Conservation (phyloP, 2,113 vertebrate species). For the Callithrix jacchus region DNA sequence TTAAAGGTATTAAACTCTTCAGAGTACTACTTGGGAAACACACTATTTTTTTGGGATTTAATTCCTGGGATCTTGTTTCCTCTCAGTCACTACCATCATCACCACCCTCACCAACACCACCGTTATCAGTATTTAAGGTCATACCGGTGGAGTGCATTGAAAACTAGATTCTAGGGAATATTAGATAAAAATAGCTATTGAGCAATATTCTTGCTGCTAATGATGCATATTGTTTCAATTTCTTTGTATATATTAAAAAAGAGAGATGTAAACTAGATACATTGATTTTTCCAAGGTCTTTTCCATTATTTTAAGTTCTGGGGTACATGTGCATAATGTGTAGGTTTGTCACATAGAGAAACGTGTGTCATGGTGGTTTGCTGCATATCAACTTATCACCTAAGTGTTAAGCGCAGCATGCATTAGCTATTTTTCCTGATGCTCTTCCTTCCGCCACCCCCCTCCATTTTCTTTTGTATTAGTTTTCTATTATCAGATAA, state of each 20-base stretch:
- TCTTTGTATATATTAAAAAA: neutral
- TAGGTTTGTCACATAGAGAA: too few relatives aligned
- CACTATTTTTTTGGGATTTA: neutral
- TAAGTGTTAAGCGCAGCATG: too few relatives aligned
- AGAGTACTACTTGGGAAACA: neutral
- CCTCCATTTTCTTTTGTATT: neutral
- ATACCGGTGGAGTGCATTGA: neutral
- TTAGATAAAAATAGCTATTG: neutral
- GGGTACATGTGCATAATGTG: too few relatives aligned
- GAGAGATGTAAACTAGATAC: neutral
- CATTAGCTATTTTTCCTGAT: too few relatives aligned
- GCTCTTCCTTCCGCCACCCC: too few relatives aligned
- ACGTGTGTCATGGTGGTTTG: too few relatives aligned
- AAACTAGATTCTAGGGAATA: neutral
- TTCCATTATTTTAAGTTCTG: neutral
- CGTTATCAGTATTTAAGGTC: neutral
- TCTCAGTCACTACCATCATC: rapidly evolving
- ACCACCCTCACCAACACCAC: too few relatives aligned
- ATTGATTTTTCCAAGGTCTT: neutral
- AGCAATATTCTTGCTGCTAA: neutral
- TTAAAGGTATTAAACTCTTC: slow-evolving; percentile 88
- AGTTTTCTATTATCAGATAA: neutral
- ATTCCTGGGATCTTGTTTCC: neutral
- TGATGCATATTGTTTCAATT: neutral
- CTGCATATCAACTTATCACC: too few relatives aligned